Percentiles rank a stretch among this genome's conserved stretches.
Evolutionary conservation across 2,888 invertebrate species (phyloP).

Genomic region (Tuberolachnus salignus): DNA sequence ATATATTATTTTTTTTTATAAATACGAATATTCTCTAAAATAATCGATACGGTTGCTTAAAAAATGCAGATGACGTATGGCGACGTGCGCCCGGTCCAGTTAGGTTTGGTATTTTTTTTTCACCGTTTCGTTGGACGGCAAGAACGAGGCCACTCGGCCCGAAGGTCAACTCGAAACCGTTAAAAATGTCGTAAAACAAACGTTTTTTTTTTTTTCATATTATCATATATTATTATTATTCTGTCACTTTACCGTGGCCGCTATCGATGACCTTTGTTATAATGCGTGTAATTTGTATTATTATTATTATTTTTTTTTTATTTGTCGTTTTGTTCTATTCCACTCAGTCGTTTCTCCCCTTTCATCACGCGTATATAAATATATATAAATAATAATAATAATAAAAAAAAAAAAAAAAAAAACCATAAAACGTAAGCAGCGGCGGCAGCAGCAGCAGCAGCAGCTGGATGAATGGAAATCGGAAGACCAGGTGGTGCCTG

Average conservation of each 20-base stretch:
- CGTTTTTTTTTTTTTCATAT: slow-evolving; percentile 9
- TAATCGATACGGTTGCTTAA: no score
- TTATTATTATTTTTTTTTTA: slow-evolving; percentile 1
- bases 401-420: slow-evolving; percentile 13
- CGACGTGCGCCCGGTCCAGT: neutral
- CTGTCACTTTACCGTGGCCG: neutral
- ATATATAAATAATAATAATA: no score
- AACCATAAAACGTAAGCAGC: neutral
- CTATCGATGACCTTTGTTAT: slow-evolving; percentile 48
- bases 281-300: slow-evolving; percentile 21
- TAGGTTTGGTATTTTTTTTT: neutral
- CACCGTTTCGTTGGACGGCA: neutral
- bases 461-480: slow-evolving; percentile 33
- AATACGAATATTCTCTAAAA: no score
- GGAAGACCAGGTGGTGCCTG: slow-evolving; percentile 47
- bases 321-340: neutral
- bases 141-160: neutral
- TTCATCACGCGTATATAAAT: neutral
- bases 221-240: neutral
- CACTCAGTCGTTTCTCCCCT: slow-evolving; percentile 8
- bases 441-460: neutral
- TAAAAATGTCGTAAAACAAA: slow-evolving; percentile 48
- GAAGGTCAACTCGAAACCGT: slow-evolving; percentile 41
- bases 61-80: neutral
- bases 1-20: no score